Evolutionary conservation across 2,888 invertebrate genomes (phyloP).

Genomic region (Coleophora flavipennella): DNA sequence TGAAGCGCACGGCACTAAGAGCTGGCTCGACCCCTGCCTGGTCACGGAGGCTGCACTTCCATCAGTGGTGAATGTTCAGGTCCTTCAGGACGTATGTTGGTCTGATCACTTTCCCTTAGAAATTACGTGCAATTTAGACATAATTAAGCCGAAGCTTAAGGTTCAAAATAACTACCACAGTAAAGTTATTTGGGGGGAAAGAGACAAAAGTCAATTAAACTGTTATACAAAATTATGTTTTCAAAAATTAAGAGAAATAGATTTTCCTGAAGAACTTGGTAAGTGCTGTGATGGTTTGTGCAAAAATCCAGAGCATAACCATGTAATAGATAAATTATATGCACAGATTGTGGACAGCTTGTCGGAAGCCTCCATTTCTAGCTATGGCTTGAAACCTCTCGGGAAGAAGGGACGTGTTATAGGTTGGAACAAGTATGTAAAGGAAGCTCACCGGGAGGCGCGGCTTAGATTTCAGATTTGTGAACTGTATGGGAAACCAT

Average conservation of each 20-base stretch:
- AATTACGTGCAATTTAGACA: neutral
- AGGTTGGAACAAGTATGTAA: conserved; percentile 15
- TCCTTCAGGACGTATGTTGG: conserved; percentile 10
- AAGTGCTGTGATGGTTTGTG: conserved; percentile 9
- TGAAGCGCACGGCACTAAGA: conserved; percentile 10
- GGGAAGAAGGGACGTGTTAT: conserved; percentile 3
- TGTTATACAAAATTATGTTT: conserved; percentile 1
- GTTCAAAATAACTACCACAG: neutral
- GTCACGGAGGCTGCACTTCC: conserved; percentile 8
- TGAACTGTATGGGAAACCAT: conserved; percentile 10
- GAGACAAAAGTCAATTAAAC: conserved; percentile 7
- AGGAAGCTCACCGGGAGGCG: conserved; percentile 12
- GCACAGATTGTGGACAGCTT: neutral
- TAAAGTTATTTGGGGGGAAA: conserved; percentile 11
- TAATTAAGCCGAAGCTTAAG: conserved; percentile 1
- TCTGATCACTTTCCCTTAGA: conserved; percentile 16
- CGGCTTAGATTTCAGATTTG: conserved; percentile 11
- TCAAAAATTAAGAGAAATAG: conserved; percentile 2
- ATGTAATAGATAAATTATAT: conserved; percentile 4
- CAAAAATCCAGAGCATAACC: conserved; percentile 2
- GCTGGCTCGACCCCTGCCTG: conserved; percentile 15
- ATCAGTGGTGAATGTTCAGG: neutral
- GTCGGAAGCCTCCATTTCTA: conserved; percentile 2
- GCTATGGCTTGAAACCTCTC: neutral
- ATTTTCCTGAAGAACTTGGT: conserved; percentile 4